Conservation (phyloP, 1,140 invertebrate species). For the Pinna nobilis region DNA sequence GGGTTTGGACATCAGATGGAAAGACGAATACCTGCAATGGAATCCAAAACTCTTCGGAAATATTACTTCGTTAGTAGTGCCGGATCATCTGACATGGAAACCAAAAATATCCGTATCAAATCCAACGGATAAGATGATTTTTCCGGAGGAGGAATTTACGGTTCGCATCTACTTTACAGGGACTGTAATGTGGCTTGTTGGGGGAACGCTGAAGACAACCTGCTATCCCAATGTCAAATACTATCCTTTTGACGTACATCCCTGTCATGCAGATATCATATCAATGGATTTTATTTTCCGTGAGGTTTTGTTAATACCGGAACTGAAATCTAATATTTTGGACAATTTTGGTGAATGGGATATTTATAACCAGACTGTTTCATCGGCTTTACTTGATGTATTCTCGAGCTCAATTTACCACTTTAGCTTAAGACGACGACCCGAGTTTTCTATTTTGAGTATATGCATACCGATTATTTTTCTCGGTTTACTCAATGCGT, state of each 20-base stretch:
- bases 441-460: conserved; percentile 28
- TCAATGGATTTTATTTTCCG: background rate
- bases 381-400: conserved; percentile 1
- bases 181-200: conserved; percentile 5
- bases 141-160: background rate
- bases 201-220: background rate
- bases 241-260: conserved; percentile 37
- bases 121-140: background rate
- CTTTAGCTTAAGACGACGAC: conserved; percentile 21
- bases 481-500: conserved; percentile 31
- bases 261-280: conserved; percentile 3
- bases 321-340: conserved; percentile 13
- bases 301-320: background rate
- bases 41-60: conserved; percentile 3
- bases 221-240: conserved; percentile 18
- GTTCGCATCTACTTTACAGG: conserved; percentile 14
- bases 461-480: conserved; percentile 21
- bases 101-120: conserved; percentile 18
- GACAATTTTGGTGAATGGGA: background rate
- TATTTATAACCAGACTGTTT: background rate
- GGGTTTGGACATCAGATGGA: conserved; percentile 22
- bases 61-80: background rate
- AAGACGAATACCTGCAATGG: conserved; percentile 16
- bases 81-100: conserved; percentile 21
- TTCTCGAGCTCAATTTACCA: conserved; percentile 6